These are phyloP conservation scores for Caenorhabditis sp. DNA, from an alignment of 2,888 invertebrate species.

Conservation along the genomic window DNA sequence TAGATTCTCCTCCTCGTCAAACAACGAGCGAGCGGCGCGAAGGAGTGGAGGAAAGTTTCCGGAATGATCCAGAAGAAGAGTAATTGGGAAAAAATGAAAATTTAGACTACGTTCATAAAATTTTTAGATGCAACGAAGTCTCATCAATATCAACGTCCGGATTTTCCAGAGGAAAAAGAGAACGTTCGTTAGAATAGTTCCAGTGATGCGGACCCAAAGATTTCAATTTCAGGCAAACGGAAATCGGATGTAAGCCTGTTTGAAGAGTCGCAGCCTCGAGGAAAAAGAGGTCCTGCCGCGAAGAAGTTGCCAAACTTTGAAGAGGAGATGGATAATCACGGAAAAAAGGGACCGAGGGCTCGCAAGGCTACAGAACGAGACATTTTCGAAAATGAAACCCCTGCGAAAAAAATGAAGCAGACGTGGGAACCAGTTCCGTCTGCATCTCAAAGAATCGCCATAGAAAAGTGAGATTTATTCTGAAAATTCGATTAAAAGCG, in stretches of 20 bases:
- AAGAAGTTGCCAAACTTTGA: constrained; percentile 17
- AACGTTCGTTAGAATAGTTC: constrained; percentile 6
- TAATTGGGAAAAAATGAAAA: constrained; percentile 9
- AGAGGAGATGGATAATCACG: constrained; percentile 27
- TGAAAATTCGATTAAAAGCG: neutral
- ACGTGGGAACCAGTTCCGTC: neutral
- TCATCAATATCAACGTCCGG: constrained; percentile 6
- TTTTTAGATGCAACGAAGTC: constrained; percentile 20
- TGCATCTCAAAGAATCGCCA: neutral
- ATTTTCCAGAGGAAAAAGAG: neutral
- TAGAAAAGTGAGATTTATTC: neutral
- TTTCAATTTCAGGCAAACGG: constrained; percentile 28
- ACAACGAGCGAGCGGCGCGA: neutral
- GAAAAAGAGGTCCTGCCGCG: constrained; percentile 31
- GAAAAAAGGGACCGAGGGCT: constrained; percentile 33
- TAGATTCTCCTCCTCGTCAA: constrained; percentile 7
- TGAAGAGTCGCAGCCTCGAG: constrained; percentile 24
- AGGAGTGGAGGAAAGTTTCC: neutral
- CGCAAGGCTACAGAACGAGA: constrained; percentile 16
- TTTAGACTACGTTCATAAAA: neutral
- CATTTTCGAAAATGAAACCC: constrained; percentile 28
- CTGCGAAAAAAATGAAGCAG: constrained; percentile 35
- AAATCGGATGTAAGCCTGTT: constrained; percentile 21
- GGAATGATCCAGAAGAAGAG: constrained; percentile 15
- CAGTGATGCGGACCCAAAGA: neutral